Evolutionary conservation across 2,888 invertebrate species (phyloP), one percentile per base, ranked within the genome.

Genomic region (Oscheius myriophilus): DNA sequence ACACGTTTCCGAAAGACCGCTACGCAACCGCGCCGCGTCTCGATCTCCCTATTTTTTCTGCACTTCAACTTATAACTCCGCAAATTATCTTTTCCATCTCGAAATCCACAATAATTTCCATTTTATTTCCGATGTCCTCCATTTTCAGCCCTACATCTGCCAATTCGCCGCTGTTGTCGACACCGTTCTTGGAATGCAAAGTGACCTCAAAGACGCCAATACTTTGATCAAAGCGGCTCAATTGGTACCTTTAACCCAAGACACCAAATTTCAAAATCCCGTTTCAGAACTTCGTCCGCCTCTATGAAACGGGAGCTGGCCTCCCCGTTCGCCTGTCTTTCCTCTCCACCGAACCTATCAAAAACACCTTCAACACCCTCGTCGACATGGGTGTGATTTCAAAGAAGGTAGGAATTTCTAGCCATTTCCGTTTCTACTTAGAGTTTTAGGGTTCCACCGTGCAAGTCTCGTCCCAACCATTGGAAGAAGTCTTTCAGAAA

Each of bases 261-360:
- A 33, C 33, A 6, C 9, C 33, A 33, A 33, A 33, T 33, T 33
- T 33, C 33, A 33, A 33, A 33, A 6, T 33, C 9, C 33, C 9
- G 21, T 57, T 75, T 51, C 73, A 75, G 75, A 55, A 68, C 25
- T 75, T 75, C 25, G 67, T 69, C 6, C 58, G 68, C 12, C 61
- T 67, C 12, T 78, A 73, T 41, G 67, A 69, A 33, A 39, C 18
- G 33, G 57, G 67, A 23, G 45, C 43, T 18, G 16, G 51, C 12
- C 52, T 61, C 14, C 63, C 71, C 25, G 64, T 76, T 1, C 66
- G 75, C 0, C 67, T 77, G 0, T 76, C 79, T n/a, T 77, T 75
- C 25, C 67, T 81, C 1, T 80, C 76, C 1, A 78, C 78, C 0
- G 81, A 81, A 23, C 72, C 76, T 1, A 73, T 79, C 66, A 81